phyloP scores from a whole-genome alignment of 2,888 invertebrate genomes.

The Dexiosoma caninum region DNA sequence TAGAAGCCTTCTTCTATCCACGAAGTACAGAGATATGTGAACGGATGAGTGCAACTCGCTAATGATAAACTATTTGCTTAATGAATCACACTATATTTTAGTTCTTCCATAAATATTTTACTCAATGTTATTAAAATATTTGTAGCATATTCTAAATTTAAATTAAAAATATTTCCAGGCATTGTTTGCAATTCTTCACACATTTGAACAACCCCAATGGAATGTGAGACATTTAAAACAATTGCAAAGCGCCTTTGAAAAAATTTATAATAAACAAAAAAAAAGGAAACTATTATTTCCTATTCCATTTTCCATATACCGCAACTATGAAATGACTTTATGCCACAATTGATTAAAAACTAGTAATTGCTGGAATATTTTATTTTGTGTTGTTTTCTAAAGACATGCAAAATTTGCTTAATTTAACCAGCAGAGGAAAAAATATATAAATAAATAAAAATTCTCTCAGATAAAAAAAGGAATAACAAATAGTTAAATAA shows the following conservation, averaged over 20 bases:
- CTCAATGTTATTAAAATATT: background rate
- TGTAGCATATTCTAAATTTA: background rate
- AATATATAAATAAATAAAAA: background rate
- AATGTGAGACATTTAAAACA: background rate
- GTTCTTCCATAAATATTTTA: background rate
- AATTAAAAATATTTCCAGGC: background rate
- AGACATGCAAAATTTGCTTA: conserved; percentile 41
- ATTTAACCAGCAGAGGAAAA: conserved; percentile 10
- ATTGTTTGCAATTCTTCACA: conserved; percentile 2
- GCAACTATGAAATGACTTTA: conserved; percentile 40
- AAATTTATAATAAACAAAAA: background rate
- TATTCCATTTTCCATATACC: background rate
- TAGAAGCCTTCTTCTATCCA: too few species aligned
- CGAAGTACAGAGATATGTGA: too few species aligned
- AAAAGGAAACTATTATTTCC: background rate
- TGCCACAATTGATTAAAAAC: conserved; percentile 50
- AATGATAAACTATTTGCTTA: too few species aligned
- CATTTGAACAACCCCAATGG: conserved; percentile 8
- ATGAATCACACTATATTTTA: background rate
- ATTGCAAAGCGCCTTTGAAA: too few species aligned
- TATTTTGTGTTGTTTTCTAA: conserved; percentile 20
- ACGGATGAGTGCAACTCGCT: too few species aligned
- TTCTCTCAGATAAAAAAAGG: conserved; percentile 14
- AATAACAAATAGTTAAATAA: conserved; percentile 36
- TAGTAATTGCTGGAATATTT: conserved; percentile 43